Conservation (phyloP, 2,888 invertebrate genomes). For the Sesamia inferens region DNA sequence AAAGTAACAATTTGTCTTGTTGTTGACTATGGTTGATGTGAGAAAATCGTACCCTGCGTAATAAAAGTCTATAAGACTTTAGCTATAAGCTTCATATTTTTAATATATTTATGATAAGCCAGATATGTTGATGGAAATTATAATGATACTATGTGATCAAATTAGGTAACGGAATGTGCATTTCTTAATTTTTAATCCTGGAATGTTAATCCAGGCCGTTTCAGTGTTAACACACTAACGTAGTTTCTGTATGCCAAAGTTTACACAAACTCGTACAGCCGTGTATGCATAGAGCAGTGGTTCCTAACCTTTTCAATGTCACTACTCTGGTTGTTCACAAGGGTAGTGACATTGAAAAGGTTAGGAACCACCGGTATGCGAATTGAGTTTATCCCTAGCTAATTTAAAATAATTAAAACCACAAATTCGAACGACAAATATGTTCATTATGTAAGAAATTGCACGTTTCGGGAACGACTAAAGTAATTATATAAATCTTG, state of each 20-base stretch:
- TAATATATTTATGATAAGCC: no score
- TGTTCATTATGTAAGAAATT: no score
- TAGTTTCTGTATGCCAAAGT: not conserved
- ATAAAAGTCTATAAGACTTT: not conserved
- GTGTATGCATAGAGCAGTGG: not conserved
- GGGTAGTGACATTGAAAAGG: no score
- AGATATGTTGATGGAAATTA: not conserved
- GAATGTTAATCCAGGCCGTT: not conserved
- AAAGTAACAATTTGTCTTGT: slow-evolving; percentile 5
- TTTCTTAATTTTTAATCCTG: not conserved
- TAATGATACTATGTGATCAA: not conserved
- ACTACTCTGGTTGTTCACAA: no score
- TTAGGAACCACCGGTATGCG: no score
- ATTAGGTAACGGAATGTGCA: slow-evolving; percentile 4
- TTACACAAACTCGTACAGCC: not conserved
- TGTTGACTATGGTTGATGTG: not conserved
- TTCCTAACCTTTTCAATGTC: not conserved
- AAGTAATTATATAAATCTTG: no score
- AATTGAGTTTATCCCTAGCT: no score
- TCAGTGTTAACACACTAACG: no score
- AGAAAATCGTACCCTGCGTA: not conserved
- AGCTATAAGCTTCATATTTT: slow-evolving; percentile 4
- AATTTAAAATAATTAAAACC: no score
- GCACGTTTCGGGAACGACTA: no score
- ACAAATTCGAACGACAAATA: no score